Evolutionary conservation across 2,888 invertebrate genomes (phyloP).

Genomic region (Drosophila mulleri): DNA sequence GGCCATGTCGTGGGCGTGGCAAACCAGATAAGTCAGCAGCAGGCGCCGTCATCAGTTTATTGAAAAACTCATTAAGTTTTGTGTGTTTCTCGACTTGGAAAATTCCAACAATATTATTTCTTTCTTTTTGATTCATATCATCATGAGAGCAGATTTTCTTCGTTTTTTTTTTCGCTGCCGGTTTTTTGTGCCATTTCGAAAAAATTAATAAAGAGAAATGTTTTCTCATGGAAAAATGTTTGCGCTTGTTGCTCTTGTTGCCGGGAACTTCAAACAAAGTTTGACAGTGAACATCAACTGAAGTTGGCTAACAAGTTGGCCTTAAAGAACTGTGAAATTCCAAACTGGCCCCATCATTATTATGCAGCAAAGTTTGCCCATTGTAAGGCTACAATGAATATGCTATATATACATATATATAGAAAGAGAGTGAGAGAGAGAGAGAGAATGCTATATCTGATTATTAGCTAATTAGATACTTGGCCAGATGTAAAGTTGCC

Average conservation of each 20-base stretch:
- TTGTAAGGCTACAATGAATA: conserved; percentile 7
- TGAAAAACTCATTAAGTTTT: conserved; percentile 47
- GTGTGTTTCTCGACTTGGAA: conserved; percentile 17
- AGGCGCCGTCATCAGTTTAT: conserved; percentile 33
- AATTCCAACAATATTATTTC: neutral
- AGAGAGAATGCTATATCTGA: neutral
- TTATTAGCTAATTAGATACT: conserved; percentile 10
- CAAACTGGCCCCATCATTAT: conserved; percentile 24
- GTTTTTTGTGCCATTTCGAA: neutral
- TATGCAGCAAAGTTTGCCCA: conserved; percentile 27
- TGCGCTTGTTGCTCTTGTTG: neutral
- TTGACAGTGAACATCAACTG: conserved; percentile 3
- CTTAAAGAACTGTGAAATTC: conserved; percentile 18
- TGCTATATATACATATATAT: neutral
- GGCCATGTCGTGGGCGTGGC: neutral
- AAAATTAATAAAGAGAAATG: conserved; percentile 6
- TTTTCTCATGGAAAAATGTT: conserved; percentile 3
- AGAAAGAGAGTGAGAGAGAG: too few relatives aligned
- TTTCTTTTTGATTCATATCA: neutral
- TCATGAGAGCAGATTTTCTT: neutral
- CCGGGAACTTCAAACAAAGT: neutral
- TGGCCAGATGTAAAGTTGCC: neutral
- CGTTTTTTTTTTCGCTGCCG: neutral
- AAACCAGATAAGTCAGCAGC: conserved; percentile 37
- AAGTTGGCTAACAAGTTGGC: conserved; percentile 28